Base-by-base conservation (phyloP, 2,888 invertebrate species). In the Tholera decimalis region DNA sequence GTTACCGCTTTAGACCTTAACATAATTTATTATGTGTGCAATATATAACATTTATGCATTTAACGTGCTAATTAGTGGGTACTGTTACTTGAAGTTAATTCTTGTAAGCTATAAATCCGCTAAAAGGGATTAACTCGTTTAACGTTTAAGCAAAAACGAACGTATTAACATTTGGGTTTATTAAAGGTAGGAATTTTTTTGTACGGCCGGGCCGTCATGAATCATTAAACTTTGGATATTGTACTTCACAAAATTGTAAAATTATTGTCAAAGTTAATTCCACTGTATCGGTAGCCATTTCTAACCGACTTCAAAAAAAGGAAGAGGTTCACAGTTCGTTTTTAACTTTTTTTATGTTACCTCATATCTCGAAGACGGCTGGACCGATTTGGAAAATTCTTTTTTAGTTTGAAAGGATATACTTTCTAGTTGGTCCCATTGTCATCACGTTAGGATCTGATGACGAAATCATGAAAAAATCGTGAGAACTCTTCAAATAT, bases 11-110 rank as follows among this genome's bases (percentile, higher is more conserved):
- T 80, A 76, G 80, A 79, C 80, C 73, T 66, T 80, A 77, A 76
- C 79, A 83, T 83, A 83, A 88, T 85, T 86, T 88, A 88, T 81
- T 59, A 75, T 66, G 33, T 57, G 39, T 18, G 35, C 20, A 50
- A 53, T 77, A 46, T 55, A 60, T 43, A 57, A 57, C 50, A 8
- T 9, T 24, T 39, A 53, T 71, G 72, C 77, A 77, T n/a, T 53
- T 76, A 59, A 37, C 9, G 9, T 33, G 18, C 30, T 70, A 60
- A 72, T 76, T 60, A 70, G 22, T 28, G 58, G 18, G 8, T 46
- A 28, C 9, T 24, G 26, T 43, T 28, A 20, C 49, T 30, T 44
- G 41, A 20, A 51, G 1, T 35, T 41, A 18, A 47, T 43, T 11
- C 5, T 13, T 20, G 20, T 4, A 28, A 5, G 9, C 13, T 26